These are phyloP conservation scores for Nothoprocta pentlandii DNA, from an alignment of 2,113 vertebrate genomes.

Conservation along the genomic window DNA sequence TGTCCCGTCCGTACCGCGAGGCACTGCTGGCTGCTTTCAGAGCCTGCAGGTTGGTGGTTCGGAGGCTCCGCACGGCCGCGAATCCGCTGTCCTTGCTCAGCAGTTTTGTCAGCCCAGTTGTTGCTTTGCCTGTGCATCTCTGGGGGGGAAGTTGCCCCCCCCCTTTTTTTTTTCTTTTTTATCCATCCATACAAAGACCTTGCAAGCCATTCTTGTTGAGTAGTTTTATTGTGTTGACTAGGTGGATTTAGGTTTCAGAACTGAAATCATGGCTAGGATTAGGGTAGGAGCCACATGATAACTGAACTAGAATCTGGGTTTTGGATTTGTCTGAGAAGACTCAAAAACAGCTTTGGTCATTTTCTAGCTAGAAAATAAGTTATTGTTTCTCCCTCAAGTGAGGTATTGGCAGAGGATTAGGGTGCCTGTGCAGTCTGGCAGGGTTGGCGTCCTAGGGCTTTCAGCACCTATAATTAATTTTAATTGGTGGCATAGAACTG, in stretches of 20 bases:
- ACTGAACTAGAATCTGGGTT: neutral
- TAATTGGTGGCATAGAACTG: neutral
- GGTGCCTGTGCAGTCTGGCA: neutral
- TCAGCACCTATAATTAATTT: constrained; percentile 37
- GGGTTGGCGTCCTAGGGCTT: constrained; percentile 8
- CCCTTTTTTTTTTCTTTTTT: neutral
- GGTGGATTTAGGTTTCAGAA: constrained; percentile 40
- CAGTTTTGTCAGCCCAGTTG: neutral
- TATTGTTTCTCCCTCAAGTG: constrained; percentile 2
- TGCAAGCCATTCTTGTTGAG: neutral
- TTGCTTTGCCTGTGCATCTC: neutral
- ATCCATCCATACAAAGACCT: neutral
- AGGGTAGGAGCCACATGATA: neutral
- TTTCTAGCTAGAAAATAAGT: constrained; percentile 14
- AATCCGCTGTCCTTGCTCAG: constrained; percentile 48
- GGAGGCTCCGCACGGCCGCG: neutral
- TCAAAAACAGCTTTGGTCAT: neutral
- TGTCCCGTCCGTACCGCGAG: neutral
- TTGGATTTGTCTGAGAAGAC: neutral
- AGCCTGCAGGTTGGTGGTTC: neutral
- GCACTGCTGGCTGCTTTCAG: neutral
- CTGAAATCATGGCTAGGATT: neutral
- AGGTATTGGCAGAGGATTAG: neutral
- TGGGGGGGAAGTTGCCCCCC: no score
- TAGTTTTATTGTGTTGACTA: constrained; percentile 47